Evolutionary conservation across 2,888 invertebrate species (phyloP).

Genomic region (Galerucella nymphaeae): DNA sequence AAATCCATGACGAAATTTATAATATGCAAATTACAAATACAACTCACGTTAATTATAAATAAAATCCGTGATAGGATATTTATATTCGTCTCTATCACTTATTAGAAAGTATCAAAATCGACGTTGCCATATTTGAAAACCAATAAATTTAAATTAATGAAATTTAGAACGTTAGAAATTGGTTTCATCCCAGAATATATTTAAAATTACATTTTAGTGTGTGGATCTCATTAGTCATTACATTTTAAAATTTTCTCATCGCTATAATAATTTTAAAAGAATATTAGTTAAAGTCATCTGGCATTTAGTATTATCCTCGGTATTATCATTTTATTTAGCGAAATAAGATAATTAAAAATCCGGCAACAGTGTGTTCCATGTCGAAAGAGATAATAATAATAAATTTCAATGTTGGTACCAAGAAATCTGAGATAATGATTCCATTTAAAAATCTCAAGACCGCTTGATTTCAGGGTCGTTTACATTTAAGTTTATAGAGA

Average conservation of each 20-base stretch:
- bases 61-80: slow-evolving; percentile 25
- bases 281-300: too few species aligned
- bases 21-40: slow-evolving; percentile 18
- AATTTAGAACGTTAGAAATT: background rate
- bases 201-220: too few species aligned
- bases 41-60: slow-evolving; percentile 20
- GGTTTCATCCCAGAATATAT: too few species aligned
- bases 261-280: too few species aligned
- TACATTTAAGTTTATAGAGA: slow-evolving; percentile 46
- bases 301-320: too few species aligned
- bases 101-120: slow-evolving; percentile 27
- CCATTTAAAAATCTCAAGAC: slow-evolving; percentile 47
- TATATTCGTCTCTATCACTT: slow-evolving; percentile 23
- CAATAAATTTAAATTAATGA: background rate
- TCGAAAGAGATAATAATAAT: slow-evolving; percentile 36
- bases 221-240: too few species aligned
- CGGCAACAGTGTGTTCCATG: slow-evolving; percentile 23
- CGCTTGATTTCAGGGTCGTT: slow-evolving; percentile 48
- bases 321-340: background rate
- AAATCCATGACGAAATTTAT: slow-evolving; percentile 20
- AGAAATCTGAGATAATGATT: slow-evolving; percentile 49
- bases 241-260: too few species aligned
- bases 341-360: background rate
- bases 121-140: slow-evolving; percentile 4
- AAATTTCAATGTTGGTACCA: slow-evolving; percentile 39